Evolutionary conservation across 2,888 invertebrate species (phyloP), one percentile per base, ranked within the genome.

Genomic region (Zelleria hepariella): DNA sequence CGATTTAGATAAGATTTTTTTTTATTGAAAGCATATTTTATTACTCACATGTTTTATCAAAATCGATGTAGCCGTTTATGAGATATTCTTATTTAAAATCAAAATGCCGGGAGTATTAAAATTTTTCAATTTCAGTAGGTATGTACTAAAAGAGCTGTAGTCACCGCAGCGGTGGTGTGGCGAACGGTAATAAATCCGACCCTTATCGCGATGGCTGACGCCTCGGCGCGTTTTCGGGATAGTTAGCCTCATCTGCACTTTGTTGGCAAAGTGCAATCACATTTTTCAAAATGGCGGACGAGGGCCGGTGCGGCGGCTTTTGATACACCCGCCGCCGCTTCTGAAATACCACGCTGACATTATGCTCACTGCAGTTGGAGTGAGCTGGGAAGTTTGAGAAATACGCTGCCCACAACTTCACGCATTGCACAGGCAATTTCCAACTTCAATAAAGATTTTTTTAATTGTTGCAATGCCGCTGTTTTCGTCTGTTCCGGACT

Each of bases 181-280:
- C 51, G 51, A 51, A 51, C 51, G 6, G 54, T 54, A 26, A 54
- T 54, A 54, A 54, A 54, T 54, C 18, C 18, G 26, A 25, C 54
- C 54, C 27, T 54, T 54, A 54, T 54, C 54, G 25, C 26, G 27
- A 54, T 54, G 54, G 32, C 32, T 26, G 54, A n/a, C 25, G 54
- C 25, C 54, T 54, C 54, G 26, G 24, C 25, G 54, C 18, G 26
- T 26, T 25, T 54, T 54, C 54, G 54, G 24, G 54, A n/a, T 54
- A 54, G 54, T 54, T 51, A 25, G 26, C 15, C 25, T 23, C 54
- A 25, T 25, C 25, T 54, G 54, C 54, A 54, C 54, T 54, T 54
- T 54, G 54, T 54, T 54, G 25, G 32, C 32, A 15, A 4, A 42
- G 32, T 42, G 54, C 54, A 54, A 54, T 54, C 26, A 42, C 32